Evolutionary conservation across 2,888 invertebrate genomes (phyloP), one percentile per base, ranked within the genome.

Genomic region (Pilophorus perplexus): DNA sequence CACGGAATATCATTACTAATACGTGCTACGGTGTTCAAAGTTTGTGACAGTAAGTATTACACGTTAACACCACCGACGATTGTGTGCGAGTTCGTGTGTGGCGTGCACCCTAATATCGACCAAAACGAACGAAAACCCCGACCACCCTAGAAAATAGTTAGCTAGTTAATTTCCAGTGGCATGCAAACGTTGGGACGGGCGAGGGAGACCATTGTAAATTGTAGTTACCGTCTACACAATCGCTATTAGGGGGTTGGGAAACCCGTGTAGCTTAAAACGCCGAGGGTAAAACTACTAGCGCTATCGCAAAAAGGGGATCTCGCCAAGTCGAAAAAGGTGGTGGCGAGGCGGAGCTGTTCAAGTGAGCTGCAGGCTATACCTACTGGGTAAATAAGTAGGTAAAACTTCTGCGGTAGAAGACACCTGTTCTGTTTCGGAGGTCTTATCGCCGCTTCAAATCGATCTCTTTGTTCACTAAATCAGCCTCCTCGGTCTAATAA

Each of bases 181-280:
- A 55, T 55, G 55, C 55, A 37, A 55, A 55, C 37, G 55, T 16
- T 42, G 14, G 25, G 46, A 46, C n/a, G 6, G 23, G 46, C 25
- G 46, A 33, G 33, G 12, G 12, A 18, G 55, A 14, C 52, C 55
- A 55, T 37, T 55, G 55, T 55, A 55, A 55, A 55, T 55, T 55
- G 55, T 55, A 55, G 55, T 55, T 55, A 55, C 55, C 38, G 33
- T 38, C 55, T 55, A 55, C 55, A 55, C 55, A 55, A 55, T 55
- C 55, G 20, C 55, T 55, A 55, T 55, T 52, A 37, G 33, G n/a
- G 10, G 33, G 33, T 18, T 28, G 20, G 37, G 20, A 33, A 33
- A 38, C 18, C 20, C 20, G 33, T 27, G 18, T 37, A 38, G 37
- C 37, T 55, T 18, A 10, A 55, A 23, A n/a, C 50, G 28, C 28